A percentile compares a stretch with the other conserved stretches of the same genome.
Evolutionary conservation across 2,888 invertebrate genomes (phyloP).

Genomic region (Iselma pallidipennis): DNA sequence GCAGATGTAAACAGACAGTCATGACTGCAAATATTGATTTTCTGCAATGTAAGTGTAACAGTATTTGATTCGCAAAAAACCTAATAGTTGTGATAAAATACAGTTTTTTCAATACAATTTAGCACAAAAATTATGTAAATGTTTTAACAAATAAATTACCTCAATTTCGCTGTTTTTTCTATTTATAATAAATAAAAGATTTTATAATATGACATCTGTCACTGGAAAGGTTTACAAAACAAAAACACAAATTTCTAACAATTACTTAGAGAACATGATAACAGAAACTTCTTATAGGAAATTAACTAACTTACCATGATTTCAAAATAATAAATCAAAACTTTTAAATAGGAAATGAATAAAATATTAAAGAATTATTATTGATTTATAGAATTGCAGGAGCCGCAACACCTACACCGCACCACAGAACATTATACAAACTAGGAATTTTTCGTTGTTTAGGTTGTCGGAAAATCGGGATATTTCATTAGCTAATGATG

Average conservation of each 20-base stretch:
- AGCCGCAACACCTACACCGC: too few relatives aligned
- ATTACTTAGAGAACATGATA: neutral
- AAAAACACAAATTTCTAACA: neutral
- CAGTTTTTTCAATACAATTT: neutral
- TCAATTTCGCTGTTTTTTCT: neutral
- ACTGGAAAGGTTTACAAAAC: slow-evolving; percentile 5
- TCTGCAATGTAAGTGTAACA: neutral
- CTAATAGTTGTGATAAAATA: too few relatives aligned
- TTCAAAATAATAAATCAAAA: slow-evolving; percentile 6
- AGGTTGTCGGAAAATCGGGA: neutral
- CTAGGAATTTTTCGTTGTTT: neutral
- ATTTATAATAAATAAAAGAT: neutral
- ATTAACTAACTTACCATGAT: slow-evolving; percentile 30
- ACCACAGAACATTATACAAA: too few relatives aligned
- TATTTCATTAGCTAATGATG: neutral
- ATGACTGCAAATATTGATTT: slow-evolving; percentile 21
- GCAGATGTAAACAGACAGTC: neutral
- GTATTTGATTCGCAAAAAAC: neutral
- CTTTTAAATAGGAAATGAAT: neutral
- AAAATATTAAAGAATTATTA: neutral
- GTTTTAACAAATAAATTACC: neutral
- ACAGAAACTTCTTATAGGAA: neutral
- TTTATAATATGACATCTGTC: neutral
- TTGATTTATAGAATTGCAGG: neutral
- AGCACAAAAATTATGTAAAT: neutral